A percentile compares a stretch with the other conserved stretches of the same genome.
These are phyloP conservation scores for Myotis davidii DNA, from an alignment of 2,113 vertebrate genomes.

Conservation along the genomic window DNA sequence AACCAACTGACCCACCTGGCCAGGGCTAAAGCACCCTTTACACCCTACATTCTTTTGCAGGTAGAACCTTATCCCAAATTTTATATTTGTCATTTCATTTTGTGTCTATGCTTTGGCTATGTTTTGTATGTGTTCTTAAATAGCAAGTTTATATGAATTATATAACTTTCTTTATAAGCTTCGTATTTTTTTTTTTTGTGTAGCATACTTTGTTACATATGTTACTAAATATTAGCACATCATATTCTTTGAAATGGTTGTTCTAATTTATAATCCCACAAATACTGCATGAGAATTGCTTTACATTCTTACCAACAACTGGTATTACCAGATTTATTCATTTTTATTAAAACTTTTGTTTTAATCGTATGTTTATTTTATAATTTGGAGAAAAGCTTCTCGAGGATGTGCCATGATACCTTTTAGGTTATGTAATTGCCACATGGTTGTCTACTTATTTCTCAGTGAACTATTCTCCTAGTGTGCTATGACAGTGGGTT, in stretches of 20 bases:
- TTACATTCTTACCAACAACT: not conserved
- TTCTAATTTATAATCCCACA: not conserved
- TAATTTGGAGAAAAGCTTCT: constrained; percentile 5
- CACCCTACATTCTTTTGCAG: not conserved
- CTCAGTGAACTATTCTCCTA: not conserved
- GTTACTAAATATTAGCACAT: not conserved
- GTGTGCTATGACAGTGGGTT: not conserved
- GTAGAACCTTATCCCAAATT: not conserved
- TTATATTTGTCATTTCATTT: constrained; percentile 1
- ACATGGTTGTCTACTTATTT: not conserved
- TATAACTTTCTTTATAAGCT: not conserved
- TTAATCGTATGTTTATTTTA: not conserved
- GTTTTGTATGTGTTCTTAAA: not conserved
- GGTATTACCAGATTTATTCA: not conserved
- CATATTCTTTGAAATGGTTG: constrained; percentile 26
- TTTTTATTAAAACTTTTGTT: constrained; percentile 50
- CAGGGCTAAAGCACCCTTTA: not conserved
- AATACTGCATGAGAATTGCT: not conserved
- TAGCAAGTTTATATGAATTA: not conserved
- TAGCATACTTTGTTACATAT: constrained; percentile 4
- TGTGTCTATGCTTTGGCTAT: not conserved
- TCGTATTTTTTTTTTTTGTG: constrained; percentile 1
- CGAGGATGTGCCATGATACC: not conserved
- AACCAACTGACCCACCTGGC: no score
- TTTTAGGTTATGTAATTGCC: not conserved